These are phyloP conservation scores for Kryptolebias ocellatus DNA, from an alignment of 2,797 vertebrate species.

Conservation along the genomic window DNA sequence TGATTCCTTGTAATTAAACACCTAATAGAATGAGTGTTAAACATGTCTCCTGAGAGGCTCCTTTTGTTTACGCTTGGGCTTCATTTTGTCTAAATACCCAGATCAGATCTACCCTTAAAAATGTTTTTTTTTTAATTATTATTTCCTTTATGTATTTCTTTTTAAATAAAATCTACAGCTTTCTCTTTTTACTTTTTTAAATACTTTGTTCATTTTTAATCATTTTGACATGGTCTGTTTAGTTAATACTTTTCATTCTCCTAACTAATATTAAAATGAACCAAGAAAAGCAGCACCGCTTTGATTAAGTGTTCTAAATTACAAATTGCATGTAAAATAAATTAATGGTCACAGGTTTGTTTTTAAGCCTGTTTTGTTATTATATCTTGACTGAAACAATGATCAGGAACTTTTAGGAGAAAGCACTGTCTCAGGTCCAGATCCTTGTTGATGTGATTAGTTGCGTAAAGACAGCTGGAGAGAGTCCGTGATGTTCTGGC, in stretches of 20 bases:
- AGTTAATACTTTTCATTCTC: slow-evolving; percentile 24
- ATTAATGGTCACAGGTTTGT: slow-evolving; percentile 14
- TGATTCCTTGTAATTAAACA: slow-evolving; percentile 82
- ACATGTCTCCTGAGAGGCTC: slow-evolving; percentile 65
- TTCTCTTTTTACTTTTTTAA: too few relatives aligned
- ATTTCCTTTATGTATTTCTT: slow-evolving; percentile 1
- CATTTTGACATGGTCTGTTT: slow-evolving; percentile 43
- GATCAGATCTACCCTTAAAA: slow-evolving; percentile 46
- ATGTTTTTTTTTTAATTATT: background rate
- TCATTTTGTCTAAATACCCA: slow-evolving; percentile 41
- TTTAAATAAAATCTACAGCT: slow-evolving; percentile 44
- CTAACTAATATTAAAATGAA: slow-evolving; percentile 11
- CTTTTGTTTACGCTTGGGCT: slow-evolving; percentile 53
- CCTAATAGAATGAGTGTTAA: slow-evolving; percentile 75
- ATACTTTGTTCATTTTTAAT: slow-evolving; percentile 27
- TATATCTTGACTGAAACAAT: slow-evolving; percentile 31
- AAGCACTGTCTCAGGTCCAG: slow-evolving; percentile 61
- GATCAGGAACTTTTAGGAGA: slow-evolving; percentile 66
- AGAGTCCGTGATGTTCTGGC: slow-evolving; percentile 55
- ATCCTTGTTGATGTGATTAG: slow-evolving; percentile 64
- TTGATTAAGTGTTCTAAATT: slow-evolving; percentile 30
- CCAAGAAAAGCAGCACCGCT: slow-evolving; percentile 13
- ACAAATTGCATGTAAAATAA: slow-evolving; percentile 7
- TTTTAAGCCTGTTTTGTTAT: slow-evolving; percentile 28
- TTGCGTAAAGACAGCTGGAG: slow-evolving; percentile 60